Base-by-base conservation (phyloP, 2,113 vertebrate genomes). In the Mormyrus lacerda region DNA sequence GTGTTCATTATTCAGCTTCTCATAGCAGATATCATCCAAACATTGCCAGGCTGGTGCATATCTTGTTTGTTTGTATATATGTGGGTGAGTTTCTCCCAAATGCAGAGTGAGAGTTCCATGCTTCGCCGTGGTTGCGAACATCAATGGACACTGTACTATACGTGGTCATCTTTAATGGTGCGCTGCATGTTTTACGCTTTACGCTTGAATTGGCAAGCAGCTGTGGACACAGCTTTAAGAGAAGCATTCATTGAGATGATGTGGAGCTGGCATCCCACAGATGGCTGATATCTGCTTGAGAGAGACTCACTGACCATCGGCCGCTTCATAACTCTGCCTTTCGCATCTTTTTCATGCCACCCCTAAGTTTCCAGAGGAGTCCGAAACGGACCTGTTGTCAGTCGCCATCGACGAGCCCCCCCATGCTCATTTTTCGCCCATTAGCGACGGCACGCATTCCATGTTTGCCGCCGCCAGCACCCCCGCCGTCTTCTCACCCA, bases 331-430 rank as follows among this genome's bases (percentile, higher is more conserved):
- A 85, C 85, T 87, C 87, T 58, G 31, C 39, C 79, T 55, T 91
- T 91, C 44, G 92, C 94, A 91, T 93, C 76, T 90, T 92, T 95
- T 93, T 95, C 93, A 93, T 93, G 92, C 90, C 91, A 85, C 89
- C 82, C 91, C 93, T 95, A 92, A 99, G 98, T 99, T 99, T 95
- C 98, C 98, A 73, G 98, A 99, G 95, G 98, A 99, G 96, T 96
- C 97, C 94, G 98, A 99, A 94, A 93, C 95, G 95, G 98, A 99
- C 94, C 97, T 98, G 95, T 96, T 98, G 93, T 98, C 97, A 88
- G 95, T 98, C 94, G 95, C 95, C 94, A 92, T 95, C 91, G 98
- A 99, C 89, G 97, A 97, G 93, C 35, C 8, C 24, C 96, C 95
- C 88, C 92, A 85, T 89, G 27, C 85, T 27, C 96, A 95, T 97